Conservation (phyloP, 2,888 invertebrate genomes). For the Rotaria sp. region DNA sequence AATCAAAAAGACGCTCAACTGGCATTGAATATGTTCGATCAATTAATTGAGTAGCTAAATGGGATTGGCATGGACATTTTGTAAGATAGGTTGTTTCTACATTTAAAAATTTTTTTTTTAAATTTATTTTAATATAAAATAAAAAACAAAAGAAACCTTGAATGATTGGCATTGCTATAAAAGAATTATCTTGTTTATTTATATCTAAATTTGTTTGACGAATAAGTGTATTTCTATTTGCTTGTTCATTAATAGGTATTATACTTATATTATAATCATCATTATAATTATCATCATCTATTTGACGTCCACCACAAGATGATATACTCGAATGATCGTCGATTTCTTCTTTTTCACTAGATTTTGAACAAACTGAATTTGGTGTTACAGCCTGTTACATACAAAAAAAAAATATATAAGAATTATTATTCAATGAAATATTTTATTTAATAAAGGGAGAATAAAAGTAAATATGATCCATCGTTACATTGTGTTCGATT, state of each 20-base stretch:
- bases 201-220: background rate
- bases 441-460: too few species aligned
- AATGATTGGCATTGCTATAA: background rate
- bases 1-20: slow-evolving; percentile 1
- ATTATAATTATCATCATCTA: background rate
- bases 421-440: too few species aligned
- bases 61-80: slow-evolving; percentile 3
- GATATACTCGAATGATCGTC: background rate
- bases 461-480: too few species aligned
- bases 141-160: background rate
- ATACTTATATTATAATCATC: background rate
- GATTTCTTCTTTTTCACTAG: background rate
- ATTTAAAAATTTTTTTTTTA: background rate
- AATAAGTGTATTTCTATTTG: background rate
- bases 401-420: background rate
- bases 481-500: too few species aligned
- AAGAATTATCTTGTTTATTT: background rate
- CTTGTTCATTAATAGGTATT: background rate
- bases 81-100: background rate
- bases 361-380: background rate
- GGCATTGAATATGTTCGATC: slow-evolving; percentile 16
- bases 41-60: slow-evolving; percentile 20
- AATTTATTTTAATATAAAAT: too few species aligned
- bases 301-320: background rate
- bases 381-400: background rate